Evolutionary conservation across 2,888 invertebrate genomes (phyloP).

Genomic region (Acronicta alni): DNA sequence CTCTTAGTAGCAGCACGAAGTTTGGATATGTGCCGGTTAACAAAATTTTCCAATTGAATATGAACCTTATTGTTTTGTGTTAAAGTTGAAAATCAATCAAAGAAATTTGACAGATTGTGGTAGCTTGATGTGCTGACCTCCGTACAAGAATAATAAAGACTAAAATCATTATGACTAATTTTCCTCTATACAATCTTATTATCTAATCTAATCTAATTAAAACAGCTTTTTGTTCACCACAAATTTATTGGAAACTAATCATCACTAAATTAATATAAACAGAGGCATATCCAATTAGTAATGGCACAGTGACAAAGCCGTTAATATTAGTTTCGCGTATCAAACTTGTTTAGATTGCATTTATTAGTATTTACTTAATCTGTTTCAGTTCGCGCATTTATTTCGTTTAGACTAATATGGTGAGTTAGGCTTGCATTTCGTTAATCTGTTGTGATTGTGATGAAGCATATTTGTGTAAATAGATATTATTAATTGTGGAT

Average conservation of each 20-base stretch:
- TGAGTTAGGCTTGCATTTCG: conserved; percentile 28
- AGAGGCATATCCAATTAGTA: conserved; percentile 34
- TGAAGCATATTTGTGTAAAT: conserved; percentile 2
- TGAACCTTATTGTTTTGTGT: no score
- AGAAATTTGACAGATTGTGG: no score
- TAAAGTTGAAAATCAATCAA: no score
- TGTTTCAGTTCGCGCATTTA: conserved; percentile 12
- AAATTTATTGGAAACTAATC: conserved; percentile 14
- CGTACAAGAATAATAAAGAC: no score
- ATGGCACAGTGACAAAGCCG: conserved; percentile 32
- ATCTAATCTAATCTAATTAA: no score
- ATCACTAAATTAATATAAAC: conserved; percentile 29
- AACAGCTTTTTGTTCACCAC: not conserved
- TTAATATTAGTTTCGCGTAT: conserved; percentile 19
- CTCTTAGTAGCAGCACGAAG: no score
- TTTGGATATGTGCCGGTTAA: no score
- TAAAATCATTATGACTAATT: no score
- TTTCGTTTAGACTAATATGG: conserved; percentile 28
- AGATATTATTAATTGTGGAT: not conserved
- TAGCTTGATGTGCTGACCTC: no score
- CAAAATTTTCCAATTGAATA: no score
- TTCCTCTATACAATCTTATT: no score
- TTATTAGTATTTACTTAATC: conserved; percentile 40
- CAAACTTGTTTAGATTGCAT: conserved; percentile 44
- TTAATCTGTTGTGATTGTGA: conserved; percentile 33